These are phyloP conservation scores for Malacoctenus gilli DNA, from an alignment of 2,797 vertebrate genomes.

Conservation along the genomic window DNA sequence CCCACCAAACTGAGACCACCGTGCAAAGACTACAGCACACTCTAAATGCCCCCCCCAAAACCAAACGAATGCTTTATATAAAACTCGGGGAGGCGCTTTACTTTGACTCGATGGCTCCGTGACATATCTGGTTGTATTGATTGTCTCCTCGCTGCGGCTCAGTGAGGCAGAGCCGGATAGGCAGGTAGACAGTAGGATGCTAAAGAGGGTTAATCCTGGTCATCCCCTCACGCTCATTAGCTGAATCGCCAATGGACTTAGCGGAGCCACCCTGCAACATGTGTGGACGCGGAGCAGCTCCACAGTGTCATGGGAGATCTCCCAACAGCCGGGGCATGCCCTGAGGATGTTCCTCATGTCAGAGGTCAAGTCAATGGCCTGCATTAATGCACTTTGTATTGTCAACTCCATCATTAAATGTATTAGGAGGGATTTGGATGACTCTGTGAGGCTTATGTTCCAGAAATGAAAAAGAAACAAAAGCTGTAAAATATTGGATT, in stretches of 20 bases:
- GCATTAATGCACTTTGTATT: constrained; percentile 90
- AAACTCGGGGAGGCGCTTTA: constrained; percentile 16
- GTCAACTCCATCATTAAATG: constrained; percentile 83
- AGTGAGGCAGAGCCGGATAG: constrained; percentile 50
- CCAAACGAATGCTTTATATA: constrained; percentile 1
- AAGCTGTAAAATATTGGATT: too few relatives aligned
- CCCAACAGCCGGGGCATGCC: constrained; percentile 51
- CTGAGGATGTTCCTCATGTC: constrained; percentile 62
- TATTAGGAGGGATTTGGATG: constrained; percentile 35
- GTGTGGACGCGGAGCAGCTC: constrained; percentile 81
- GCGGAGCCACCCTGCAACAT: constrained; percentile 81
- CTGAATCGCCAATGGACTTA: constrained; percentile 85
- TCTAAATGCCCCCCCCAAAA: too few relatives aligned
- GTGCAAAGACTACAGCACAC: neutral
- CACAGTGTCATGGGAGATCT: constrained; percentile 71
- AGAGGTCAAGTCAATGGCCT: constrained; percentile 90
- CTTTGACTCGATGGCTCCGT: constrained; percentile 16
- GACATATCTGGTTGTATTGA: constrained; percentile 60
- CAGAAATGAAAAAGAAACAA: neutral
- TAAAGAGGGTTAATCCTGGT: constrained; percentile 87
- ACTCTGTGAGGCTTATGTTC: neutral
- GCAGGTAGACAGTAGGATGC: constrained; percentile 69
- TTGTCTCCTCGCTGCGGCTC: constrained; percentile 39
- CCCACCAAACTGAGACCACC: constrained; percentile 40
- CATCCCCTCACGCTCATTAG: constrained; percentile 85